These are phyloP conservation scores for Dryobates pubescens DNA, from an alignment of 2,797 vertebrate species.

Conservation along the genomic window DNA sequence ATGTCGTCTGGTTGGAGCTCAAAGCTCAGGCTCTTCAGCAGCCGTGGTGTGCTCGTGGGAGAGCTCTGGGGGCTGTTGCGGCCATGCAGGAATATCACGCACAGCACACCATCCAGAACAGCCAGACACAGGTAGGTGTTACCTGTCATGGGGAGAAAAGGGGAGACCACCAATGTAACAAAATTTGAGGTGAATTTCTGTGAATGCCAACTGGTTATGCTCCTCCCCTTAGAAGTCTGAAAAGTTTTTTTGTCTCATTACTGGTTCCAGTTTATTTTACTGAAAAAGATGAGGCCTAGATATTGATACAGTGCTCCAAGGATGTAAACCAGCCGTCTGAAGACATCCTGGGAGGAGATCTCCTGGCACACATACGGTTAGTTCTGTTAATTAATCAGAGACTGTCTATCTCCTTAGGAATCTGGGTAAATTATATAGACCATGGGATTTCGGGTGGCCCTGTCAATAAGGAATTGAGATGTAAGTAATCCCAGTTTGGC, in stretches of 20 bases:
- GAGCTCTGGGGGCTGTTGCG: conserved; percentile 95
- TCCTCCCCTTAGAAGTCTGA: not conserved
- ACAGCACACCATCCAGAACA: conserved; percentile 92
- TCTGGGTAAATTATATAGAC: not conserved
- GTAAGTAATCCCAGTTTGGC: not conserved
- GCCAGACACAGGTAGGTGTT: conserved; percentile 97
- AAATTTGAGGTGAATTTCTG: not conserved
- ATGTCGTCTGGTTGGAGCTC: conserved; percentile 87
- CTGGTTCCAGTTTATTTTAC: not conserved
- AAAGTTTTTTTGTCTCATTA: not conserved
- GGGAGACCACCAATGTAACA: not conserved
- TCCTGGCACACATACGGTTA: accelerated
- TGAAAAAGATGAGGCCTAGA: not conserved
- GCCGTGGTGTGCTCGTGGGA: conserved; percentile 91
- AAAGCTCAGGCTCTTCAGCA: conserved; percentile 96
- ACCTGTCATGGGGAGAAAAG: conserved; percentile 73
- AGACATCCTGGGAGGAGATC: not conserved
- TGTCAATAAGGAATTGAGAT: not conserved
- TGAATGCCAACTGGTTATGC: not conserved
- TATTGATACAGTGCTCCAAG: accelerated
- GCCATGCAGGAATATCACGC: conserved; percentile 97
- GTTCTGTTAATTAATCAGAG: not conserved
- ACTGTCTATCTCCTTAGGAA: not conserved
- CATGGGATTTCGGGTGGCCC: not conserved
- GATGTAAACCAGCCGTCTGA: accelerated